phyloP scores from a whole-genome alignment of 1,140 invertebrate species.

The Epicauta chinensis region DNA sequence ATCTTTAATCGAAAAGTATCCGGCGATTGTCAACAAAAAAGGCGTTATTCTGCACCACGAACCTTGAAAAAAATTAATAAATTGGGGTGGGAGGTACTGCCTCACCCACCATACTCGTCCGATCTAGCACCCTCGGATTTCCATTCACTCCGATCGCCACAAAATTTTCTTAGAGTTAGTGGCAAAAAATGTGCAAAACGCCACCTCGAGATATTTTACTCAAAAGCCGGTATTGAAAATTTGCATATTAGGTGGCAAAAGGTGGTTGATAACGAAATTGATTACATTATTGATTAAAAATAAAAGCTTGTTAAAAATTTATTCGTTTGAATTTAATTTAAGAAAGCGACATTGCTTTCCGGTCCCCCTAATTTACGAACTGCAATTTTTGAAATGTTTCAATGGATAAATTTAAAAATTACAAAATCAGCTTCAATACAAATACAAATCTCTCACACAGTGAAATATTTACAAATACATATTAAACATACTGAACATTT shows the following conservation, averaged over 20 bases:
- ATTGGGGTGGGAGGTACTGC: neutral
- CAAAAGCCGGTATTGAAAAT: neutral
- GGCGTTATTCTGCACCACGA: constrained; percentile 7
- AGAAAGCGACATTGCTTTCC: no score
- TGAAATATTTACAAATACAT: no score
- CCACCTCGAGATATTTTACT: neutral
- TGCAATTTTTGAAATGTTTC: no score
- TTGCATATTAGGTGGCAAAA: neutral
- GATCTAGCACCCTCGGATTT: neutral
- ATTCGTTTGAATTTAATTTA: no score
- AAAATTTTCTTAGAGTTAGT: neutral
- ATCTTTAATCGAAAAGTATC: constrained; percentile 6
- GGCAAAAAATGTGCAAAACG: neutral
- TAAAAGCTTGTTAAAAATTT: no score
- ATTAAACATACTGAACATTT: no score
- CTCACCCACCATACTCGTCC: neutral
- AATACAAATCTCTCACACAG: no score
- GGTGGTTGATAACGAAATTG: neutral
- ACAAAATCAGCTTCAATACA: no score
- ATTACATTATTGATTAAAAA: neutral
- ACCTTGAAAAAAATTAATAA: neutral
- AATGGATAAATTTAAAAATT: no score
- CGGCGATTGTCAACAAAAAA: constrained; percentile 8
- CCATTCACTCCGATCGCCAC: neutral
- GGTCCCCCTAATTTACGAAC: no score